phyloP scores from a whole-genome alignment of 2,888 invertebrate genomes.

The Tuta absoluta region DNA sequence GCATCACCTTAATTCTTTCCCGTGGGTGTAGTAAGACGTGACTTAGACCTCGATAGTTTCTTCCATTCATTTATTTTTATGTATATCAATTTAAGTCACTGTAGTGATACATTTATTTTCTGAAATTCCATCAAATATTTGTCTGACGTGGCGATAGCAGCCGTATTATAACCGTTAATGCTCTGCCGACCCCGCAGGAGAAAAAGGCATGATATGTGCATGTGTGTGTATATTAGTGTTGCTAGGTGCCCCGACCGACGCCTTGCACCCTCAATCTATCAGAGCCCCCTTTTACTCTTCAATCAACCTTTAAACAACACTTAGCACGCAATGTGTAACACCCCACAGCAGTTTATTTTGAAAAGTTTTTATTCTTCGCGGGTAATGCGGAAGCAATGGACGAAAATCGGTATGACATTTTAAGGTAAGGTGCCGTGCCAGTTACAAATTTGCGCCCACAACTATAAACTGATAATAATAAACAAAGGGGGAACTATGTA shows the following conservation, averaged over 20 bases:
- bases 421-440: conserved; percentile 6
- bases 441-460: not conserved
- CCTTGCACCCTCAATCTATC: conserved; percentile 7
- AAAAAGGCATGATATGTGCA: too few species aligned
- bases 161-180: too few species aligned
- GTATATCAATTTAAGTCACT: too few species aligned
- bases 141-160: too few species aligned
- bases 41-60: too few species aligned
- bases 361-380: not conserved
- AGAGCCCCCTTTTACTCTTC: conserved; percentile 11
- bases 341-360: not conserved
- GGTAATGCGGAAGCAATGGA: not conserved
- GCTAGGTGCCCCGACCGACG: not conserved
- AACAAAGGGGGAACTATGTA: too few species aligned
- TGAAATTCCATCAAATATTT: too few species aligned
- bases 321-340: conserved; percentile 21
- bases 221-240: conserved; percentile 2
- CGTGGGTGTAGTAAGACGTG: too few species aligned
- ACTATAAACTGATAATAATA: not conserved
- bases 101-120: too few species aligned
- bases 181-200: too few species aligned
- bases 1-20: too few species aligned
- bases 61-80: too few species aligned
- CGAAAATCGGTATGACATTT: not conserved
- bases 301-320: conserved; percentile 14